These are phyloP conservation scores for Thymallus thymallus DNA, from an alignment of 2,113 vertebrate species.

Conservation along the genomic window DNA sequence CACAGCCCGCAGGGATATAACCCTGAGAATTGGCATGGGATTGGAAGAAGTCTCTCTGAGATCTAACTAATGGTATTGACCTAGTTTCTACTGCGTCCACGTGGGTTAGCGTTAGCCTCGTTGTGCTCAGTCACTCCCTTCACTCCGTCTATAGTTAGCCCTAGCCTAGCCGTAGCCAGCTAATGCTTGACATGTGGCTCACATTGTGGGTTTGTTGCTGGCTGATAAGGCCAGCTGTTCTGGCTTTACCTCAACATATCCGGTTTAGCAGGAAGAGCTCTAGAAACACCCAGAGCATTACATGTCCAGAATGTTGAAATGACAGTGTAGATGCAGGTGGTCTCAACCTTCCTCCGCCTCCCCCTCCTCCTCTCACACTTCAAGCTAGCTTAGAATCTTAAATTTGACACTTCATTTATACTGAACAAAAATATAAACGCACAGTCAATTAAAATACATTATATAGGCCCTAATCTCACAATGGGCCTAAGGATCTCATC, in stretches of 20 bases:
- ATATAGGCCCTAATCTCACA: too few species aligned
- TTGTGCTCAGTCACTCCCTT: constrained; percentile 45
- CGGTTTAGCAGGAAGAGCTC: constrained; percentile 32
- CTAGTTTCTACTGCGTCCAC: constrained; percentile 55
- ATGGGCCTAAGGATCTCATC: too few species aligned
- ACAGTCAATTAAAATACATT: too few species aligned
- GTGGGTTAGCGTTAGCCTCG: constrained; percentile 47
- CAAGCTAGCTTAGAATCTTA: too few species aligned
- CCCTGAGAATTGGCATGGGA: constrained; percentile 18
- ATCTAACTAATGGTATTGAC: constrained; percentile 70
- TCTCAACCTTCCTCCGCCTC: neutral
- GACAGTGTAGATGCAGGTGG: neutral
- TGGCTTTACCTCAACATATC: constrained; percentile 38
- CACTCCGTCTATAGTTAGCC: neutral
- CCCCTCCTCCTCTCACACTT: too few species aligned
- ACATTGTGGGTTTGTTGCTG: constrained; percentile 42
- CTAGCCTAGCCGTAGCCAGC: constrained; percentile 1
- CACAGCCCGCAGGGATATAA: constrained; percentile 16
- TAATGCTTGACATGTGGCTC: constrained; percentile 59
- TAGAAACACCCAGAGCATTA: constrained; percentile 26
- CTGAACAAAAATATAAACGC: too few species aligned
- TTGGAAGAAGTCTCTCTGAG: constrained; percentile 36
- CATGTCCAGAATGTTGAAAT: constrained; percentile 32
- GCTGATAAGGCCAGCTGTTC: constrained; percentile 63
- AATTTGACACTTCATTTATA: too few species aligned